Percentiles rank a stretch among this genome's conserved stretches.
These are phyloP conservation scores for Ginglymostoma cirratum DNA, from an alignment of 2,113 vertebrate genomes.

Conservation along the genomic window DNA sequence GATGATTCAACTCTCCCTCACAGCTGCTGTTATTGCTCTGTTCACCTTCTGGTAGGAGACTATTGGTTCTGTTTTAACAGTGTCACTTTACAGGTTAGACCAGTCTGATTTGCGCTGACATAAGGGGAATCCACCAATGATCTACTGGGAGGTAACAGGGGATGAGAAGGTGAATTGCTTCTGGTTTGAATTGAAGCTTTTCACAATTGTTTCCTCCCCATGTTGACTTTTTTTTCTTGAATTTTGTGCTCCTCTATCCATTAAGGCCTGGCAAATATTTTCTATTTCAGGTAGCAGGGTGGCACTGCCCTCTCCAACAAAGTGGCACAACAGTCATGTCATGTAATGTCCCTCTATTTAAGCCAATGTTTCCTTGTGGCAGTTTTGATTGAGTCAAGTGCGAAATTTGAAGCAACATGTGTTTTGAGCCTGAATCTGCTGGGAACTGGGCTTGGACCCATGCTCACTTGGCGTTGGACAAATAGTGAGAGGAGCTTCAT, in stretches of 20 bases:
- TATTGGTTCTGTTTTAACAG: not conserved
- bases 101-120: not conserved
- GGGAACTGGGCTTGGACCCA: not conserved
- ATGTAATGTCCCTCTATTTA: not conserved
- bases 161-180: not conserved
- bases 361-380: too few relatives aligned
- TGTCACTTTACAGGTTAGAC: not conserved
- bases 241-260: not conserved
- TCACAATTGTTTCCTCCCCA: not conserved
- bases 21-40: slow-evolving; percentile 72
- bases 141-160: not conserved
- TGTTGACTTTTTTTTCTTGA: not conserved
- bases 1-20: slow-evolving; percentile 76
- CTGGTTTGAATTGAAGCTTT: not conserved
- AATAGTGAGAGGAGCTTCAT: not conserved
- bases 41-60: slow-evolving; percentile 84
- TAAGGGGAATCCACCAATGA: not conserved
- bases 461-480: not conserved
- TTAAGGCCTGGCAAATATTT: not conserved
- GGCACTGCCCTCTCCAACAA: not conserved
- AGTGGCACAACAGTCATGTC: not conserved
- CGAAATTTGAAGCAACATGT: not conserved
- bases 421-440: not conserved
- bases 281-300: not conserved
- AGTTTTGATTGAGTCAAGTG: not conserved